Evolutionary conservation across 2,113 vertebrate genomes (phyloP), one percentile per base, ranked within the genome.

Genomic region (Galeopterus variegatus): DNA sequence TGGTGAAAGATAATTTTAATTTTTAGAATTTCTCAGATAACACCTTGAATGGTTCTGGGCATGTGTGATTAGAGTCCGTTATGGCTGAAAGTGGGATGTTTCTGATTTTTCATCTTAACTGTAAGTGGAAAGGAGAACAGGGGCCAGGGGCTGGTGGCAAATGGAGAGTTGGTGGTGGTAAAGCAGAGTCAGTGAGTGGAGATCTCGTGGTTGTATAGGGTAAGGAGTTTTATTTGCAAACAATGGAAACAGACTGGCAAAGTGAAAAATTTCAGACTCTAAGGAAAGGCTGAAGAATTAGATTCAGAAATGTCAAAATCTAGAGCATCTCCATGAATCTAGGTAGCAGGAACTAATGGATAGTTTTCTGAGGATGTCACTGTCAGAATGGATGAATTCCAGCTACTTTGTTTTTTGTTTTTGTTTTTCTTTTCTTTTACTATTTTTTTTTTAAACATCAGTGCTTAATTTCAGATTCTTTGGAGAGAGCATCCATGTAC

Each of bases 21-120:
- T 72, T 73, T 93, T 88, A 73, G 36, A 77, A 85, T 88, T 84
- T 90, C 58, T 93, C 62, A 65, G 36, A n/a, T 84, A 88, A 21
- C 11, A n/a, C 50, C 70, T 23, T 91, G 77, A 88, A 85, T 1
- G 60, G 14, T 80, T 90, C 8, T 95, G 88, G 86, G 8, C 26
- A 76, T 84, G 65, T 90, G 36, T 92, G 73, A 50, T 31, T 69
- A 45, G 9, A 70, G 36, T 72, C 18, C 85, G 15, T 94, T 76
- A 31, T 41, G 65, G 33, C 76, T 79, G 70, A 90, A 83, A 86
- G n/a, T 72, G 17, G 48, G 13, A 24, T 72, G 72, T 52, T 14
- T 86, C 41, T 88, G n/a, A 17, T 36, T 88, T 86, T 91, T 88
- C 58, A 75, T 91, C 33, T 2, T 56, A 33, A 18, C 56, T 79